Conservation (phyloP, 2,888 invertebrate genomes). For the Acanthoscelides obtectus region DNA sequence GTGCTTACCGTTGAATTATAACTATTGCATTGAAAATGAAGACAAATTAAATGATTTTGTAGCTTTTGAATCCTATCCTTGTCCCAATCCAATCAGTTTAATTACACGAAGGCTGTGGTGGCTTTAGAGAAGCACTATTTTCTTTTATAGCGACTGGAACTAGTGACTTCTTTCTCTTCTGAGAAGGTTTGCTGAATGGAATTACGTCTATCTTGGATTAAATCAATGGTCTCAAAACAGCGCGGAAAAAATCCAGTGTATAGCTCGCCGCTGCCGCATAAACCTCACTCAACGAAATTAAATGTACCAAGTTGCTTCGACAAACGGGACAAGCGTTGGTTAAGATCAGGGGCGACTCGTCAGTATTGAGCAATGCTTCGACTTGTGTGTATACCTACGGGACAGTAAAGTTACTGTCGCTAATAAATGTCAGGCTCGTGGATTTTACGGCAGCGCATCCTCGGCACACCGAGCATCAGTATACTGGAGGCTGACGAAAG, state of each 20-base stretch:
- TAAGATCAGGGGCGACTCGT: neutral
- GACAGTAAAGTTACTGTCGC: too few species aligned
- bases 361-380: too few species aligned
- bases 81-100: neutral
- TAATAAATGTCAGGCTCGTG: too few species aligned
- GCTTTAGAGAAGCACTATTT: neutral
- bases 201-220: neutral
- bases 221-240: neutral
- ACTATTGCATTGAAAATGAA: too few species aligned
- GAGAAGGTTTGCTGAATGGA: neutral
- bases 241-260: neutral
- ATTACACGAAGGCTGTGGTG: neutral
- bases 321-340: neutral
- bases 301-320: neutral
- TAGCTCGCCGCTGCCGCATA: neutral
- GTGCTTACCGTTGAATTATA: too few species aligned
- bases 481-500: too few species aligned
- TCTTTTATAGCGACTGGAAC: neutral
- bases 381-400: too few species aligned
- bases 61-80: too few species aligned
- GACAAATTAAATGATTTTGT: too few species aligned
- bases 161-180: neutral
- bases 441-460: too few species aligned
- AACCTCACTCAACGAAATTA: neutral
- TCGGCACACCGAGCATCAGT: too few species aligned